Conservation (phyloP, 2,797 vertebrate species). For the Helarctos malayanus region DNA sequence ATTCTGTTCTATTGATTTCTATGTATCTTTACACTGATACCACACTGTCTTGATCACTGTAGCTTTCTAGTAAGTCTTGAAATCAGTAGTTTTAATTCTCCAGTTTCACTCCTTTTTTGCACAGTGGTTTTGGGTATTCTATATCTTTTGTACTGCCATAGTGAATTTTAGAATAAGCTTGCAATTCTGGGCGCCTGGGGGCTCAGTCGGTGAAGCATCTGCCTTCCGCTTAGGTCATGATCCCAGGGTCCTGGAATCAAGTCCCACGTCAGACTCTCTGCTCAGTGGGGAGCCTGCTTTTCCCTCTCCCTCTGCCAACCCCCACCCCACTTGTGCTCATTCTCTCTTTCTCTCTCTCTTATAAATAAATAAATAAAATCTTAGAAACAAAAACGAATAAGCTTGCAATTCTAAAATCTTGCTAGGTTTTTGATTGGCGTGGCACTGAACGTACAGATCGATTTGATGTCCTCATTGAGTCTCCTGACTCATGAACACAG, state of each 20-base stretch:
- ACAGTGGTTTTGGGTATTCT: not conserved
- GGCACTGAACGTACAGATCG: not conserved
- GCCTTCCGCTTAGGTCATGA: not conserved
- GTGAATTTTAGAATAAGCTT: constrained; percentile 44
- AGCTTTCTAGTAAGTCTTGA: constrained; percentile 23
- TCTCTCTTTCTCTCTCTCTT: not conserved
- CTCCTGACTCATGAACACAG: not conserved
- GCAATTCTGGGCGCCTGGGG: not conserved
- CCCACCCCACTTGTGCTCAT: not conserved
- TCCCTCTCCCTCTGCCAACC: not conserved
- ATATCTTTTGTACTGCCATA: not conserved
- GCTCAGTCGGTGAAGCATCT: not conserved
- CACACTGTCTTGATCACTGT: not conserved
- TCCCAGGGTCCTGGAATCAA: not conserved
- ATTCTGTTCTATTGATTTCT: not conserved
- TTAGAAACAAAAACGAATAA: not conserved
- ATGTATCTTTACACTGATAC: not conserved
- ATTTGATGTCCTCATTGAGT: constrained; percentile 9
- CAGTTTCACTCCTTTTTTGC: constrained; percentile 3
- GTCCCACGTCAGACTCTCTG: not conserved
- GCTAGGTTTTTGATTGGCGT: not conserved
- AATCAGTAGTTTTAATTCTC: constrained; percentile 6
- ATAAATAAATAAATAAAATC: not conserved
- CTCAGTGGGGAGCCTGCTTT: not conserved
- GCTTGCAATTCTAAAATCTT: constrained; percentile 6